Percentiles rank a stretch among this genome's conserved stretches.
Evolutionary conservation across 2,797 vertebrate species (phyloP).

Genomic region (Phylloscopus collybita): DNA sequence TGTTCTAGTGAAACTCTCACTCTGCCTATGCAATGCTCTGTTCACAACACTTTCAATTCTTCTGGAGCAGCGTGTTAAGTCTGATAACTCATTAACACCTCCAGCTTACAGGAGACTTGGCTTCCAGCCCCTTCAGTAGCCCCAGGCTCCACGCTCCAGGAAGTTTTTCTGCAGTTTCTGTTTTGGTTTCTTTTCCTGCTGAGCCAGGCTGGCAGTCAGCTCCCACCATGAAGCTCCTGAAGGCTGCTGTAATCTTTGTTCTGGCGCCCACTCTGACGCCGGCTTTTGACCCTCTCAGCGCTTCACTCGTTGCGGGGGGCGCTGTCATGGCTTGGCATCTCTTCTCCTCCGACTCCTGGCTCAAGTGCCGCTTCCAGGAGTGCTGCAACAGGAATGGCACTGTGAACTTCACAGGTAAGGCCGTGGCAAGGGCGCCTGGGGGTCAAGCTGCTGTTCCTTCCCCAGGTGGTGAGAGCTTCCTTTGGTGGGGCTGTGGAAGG

Average conservation of each 20-base stretch:
- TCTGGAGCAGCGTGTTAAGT: neutral
- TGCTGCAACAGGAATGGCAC: neutral
- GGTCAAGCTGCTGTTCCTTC: neutral
- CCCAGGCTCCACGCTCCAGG: neutral
- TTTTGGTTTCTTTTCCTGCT: constrained; percentile 20
- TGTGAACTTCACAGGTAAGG: neutral
- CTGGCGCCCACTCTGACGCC: neutral
- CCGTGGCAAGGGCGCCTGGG: neutral
- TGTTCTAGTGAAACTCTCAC: neutral
- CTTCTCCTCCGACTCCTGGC: neutral
- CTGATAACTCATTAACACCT: constrained; percentile 4
- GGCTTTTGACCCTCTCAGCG: constrained; percentile 19
- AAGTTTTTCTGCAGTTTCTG: neutral
- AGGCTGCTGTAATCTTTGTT: neutral
- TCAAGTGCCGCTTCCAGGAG: constrained; percentile 9
- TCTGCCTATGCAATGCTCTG: neutral
- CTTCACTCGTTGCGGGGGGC: neutral
- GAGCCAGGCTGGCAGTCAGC: neutral
- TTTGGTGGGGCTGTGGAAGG: neutral
- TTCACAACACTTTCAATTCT: neutral
- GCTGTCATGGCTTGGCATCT: neutral
- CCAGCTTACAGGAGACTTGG: neutral
- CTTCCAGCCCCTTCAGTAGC: neutral
- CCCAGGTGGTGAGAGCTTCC: neutral
- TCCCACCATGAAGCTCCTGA: constrained; percentile 8